phyloP scores from a whole-genome alignment of 2,797 vertebrate species.

The Arnoldichthys spilopterus region DNA sequence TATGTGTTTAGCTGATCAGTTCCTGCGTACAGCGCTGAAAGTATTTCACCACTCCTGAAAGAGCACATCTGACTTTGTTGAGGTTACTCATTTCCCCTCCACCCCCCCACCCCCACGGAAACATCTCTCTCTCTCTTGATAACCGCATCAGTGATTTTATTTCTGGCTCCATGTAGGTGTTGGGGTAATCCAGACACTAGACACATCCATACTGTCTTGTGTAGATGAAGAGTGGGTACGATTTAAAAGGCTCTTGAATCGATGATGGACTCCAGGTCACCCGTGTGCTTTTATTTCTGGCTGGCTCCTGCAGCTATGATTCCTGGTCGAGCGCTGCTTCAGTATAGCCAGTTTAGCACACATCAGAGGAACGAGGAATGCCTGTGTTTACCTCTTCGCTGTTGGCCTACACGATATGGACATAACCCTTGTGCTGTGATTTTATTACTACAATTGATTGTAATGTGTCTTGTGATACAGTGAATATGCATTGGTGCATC shows the following conservation, averaged over 20 bases:
- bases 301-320: slow-evolving; percentile 43
- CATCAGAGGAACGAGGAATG: slow-evolving; percentile 38
- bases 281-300: slow-evolving; percentile 33
- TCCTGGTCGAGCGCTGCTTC: slow-evolving; percentile 26
- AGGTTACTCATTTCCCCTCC: slow-evolving; percentile 39
- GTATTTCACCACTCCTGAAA: slow-evolving; percentile 17
- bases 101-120: neutral
- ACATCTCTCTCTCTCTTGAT: slow-evolving; percentile 56
- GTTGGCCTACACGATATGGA: neutral
- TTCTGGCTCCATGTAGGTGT: slow-evolving; percentile 69
- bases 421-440: neutral
- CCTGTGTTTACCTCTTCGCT: neutral
- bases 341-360: slow-evolving; percentile 37
- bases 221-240: slow-evolving; percentile 39
- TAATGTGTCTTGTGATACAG: neutral
- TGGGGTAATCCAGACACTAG: slow-evolving; percentile 51
- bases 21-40: neutral
- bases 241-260: slow-evolving; percentile 47
- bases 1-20: slow-evolving; percentile 22
- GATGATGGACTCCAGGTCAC: slow-evolving; percentile 46
- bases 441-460: neutral
- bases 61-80: slow-evolving; percentile 15
- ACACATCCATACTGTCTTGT: slow-evolving; percentile 55
- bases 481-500: too few relatives aligned
- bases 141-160: slow-evolving; percentile 65